Conservation (phyloP, 2,888 invertebrate species). For the Coelinius sp. region DNA sequence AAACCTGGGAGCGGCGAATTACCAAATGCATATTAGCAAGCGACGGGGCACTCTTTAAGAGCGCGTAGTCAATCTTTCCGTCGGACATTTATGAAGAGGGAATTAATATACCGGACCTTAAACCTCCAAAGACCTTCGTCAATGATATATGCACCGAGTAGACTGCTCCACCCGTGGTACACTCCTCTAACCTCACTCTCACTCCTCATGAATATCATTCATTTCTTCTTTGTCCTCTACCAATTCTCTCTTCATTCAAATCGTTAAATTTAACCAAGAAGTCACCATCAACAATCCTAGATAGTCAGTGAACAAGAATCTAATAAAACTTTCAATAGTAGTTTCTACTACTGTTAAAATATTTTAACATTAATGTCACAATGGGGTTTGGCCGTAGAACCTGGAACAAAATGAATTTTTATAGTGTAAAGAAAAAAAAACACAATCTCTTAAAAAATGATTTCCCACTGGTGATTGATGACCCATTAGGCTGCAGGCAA, state of each 20-base stretch:
- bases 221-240: constrained; percentile 13
- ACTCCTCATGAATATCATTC: constrained; percentile 29
- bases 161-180: constrained; percentile 58
- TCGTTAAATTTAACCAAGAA: neutral
- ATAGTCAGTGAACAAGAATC: neutral
- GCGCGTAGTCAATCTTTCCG: constrained; percentile 69
- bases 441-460: constrained; percentile 22
- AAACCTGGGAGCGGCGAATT: constrained; percentile 55
- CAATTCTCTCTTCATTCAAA: constrained; percentile 12
- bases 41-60: constrained; percentile 68
- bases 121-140: constrained; percentile 62
- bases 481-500: constrained; percentile 51
- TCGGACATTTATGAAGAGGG: constrained; percentile 70
- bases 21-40: constrained; percentile 68
- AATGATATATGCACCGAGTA: constrained; percentile 66
- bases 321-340: neutral
- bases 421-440: constrained; percentile 6
- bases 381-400: constrained; percentile 14
- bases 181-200: constrained; percentile 38
- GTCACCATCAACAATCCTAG: neutral
- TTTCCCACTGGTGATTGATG: constrained; percentile 46
- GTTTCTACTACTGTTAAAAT: constrained; percentile 19
- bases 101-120: constrained; percentile 70
- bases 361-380: constrained; percentile 19
- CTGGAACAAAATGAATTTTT: constrained; percentile 29